Evolutionary conservation across 2,888 invertebrate species (phyloP).

Genomic region (Caenorhabditis sp.): DNA sequence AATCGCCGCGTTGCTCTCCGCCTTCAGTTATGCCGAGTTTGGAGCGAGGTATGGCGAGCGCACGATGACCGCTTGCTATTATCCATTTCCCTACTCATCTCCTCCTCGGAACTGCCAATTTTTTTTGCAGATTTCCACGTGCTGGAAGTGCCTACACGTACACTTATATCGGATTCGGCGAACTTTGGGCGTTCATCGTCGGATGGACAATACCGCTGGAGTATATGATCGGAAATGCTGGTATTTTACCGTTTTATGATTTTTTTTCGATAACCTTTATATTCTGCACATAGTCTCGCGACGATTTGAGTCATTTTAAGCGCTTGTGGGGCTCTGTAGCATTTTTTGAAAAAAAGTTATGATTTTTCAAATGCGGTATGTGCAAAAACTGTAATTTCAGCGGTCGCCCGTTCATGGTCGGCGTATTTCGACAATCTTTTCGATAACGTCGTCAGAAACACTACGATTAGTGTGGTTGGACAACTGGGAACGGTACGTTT

Average conservation of each 20-base stretch:
- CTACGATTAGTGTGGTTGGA: slow-evolving; percentile 75
- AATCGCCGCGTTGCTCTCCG: slow-evolving; percentile 88
- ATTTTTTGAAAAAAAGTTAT: not conserved
- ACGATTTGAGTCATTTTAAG: too few species aligned
- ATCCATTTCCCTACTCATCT: not conserved
- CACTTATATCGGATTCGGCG: slow-evolving; percentile 94
- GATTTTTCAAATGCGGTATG: not conserved
- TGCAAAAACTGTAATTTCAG: slow-evolving; percentile 58
- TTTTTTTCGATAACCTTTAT: too few species aligned
- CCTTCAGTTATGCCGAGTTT: slow-evolving; percentile 83
- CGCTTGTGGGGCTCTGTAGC: not conserved
- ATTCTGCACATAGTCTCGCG: too few species aligned
- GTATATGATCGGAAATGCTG: slow-evolving; percentile 85
- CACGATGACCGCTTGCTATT: too few species aligned
- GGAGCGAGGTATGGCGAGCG: slow-evolving; percentile 80
- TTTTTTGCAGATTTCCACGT: slow-evolving; percentile 84
- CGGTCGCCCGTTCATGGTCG: slow-evolving; percentile 81
- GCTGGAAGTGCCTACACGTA: slow-evolving; percentile 87
- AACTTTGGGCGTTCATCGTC: slow-evolving; percentile 90
- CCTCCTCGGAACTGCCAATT: not conserved
- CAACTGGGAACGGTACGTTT: slow-evolving; percentile 32
- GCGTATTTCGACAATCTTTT: slow-evolving; percentile 80
- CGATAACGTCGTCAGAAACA: slow-evolving; percentile 72
- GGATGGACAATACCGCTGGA: slow-evolving; percentile 82
- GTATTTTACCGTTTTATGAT: too few species aligned